Percentiles rank a stretch among this genome's conserved stretches.
These are phyloP conservation scores for Brachionus paranguensis DNA, from an alignment of 1,140 invertebrate species.

Conservation along the genomic window DNA sequence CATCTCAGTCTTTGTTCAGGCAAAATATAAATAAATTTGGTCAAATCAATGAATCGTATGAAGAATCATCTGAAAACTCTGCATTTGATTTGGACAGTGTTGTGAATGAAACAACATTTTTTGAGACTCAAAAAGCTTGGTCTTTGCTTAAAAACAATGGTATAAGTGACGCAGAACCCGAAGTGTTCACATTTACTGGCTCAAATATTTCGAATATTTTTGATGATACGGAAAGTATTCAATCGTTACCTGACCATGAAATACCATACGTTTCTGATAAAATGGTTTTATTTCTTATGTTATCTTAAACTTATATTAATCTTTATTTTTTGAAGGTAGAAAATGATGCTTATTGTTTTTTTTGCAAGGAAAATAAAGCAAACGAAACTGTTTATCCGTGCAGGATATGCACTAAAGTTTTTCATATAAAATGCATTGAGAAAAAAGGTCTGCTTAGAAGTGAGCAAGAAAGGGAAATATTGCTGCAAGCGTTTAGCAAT, in stretches of 20 bases:
- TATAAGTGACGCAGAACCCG: background rate
- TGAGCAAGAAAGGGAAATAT: background rate
- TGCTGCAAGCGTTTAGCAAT: slow-evolving; percentile 22
- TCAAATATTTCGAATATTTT: background rate
- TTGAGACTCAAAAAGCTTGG: slow-evolving; percentile 17
- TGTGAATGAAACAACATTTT: background rate
- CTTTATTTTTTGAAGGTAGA: background rate
- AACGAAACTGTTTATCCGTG: slow-evolving; percentile 34
- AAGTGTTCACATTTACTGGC: background rate
- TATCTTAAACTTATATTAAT: background rate
- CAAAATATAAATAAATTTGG: slow-evolving; percentile 5
- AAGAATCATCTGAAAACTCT: background rate
- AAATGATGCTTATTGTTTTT: slow-evolving; percentile 20
- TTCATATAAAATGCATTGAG: slow-evolving; percentile 11
- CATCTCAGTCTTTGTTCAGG: slow-evolving; percentile 11
- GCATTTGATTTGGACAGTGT: background rate
- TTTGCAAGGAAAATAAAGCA: slow-evolving; percentile 17
- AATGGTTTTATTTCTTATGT: background rate
- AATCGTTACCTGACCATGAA: background rate
- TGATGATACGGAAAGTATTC: slow-evolving; percentile 21
- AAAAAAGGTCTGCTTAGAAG: background rate
- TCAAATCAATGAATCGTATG: background rate
- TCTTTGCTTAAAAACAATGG: background rate
- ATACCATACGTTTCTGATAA: background rate
- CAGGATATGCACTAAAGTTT: slow-evolving; percentile 22